phyloP scores from a whole-genome alignment of 2,113 vertebrate species.

The Hiodon tergisus region DNA sequence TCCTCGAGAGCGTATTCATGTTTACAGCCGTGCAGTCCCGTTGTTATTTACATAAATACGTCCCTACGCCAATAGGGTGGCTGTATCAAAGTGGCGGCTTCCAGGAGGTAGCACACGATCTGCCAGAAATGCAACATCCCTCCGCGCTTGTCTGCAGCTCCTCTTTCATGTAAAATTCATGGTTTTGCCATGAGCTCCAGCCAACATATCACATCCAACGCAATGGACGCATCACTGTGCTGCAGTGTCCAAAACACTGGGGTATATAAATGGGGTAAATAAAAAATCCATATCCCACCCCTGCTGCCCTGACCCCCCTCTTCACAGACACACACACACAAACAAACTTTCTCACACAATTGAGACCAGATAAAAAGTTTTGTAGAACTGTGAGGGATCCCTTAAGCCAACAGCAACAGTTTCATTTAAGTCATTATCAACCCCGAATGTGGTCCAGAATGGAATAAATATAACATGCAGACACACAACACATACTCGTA shows the following conservation, averaged over 20 bases:
- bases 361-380: neutral
- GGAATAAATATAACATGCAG: constrained; percentile 25
- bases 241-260: no score
- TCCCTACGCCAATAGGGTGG: constrained; percentile 39
- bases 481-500: no score
- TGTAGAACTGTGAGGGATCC: constrained; percentile 13
- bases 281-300: no score
- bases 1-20: constrained; percentile 44
- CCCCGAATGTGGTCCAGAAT: constrained; percentile 37
- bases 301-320: no score
- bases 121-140: constrained; percentile 34
- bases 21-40: constrained; percentile 38
- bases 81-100: constrained; percentile 50
- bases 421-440: constrained; percentile 39
- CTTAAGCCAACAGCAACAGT: constrained; percentile 32
- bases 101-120: constrained; percentile 42
- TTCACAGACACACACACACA: no score
- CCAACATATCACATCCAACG: neutral
- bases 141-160: constrained; percentile 27
- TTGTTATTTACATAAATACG: constrained; percentile 51
- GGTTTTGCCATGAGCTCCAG: constrained; percentile 31
- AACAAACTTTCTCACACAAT: neutral
- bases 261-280: no score
- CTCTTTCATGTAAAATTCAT: constrained; percentile 56
- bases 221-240: neutral